Conservation (phyloP, 2,113 vertebrate genomes). For the Microtus ochrogaster region DNA sequence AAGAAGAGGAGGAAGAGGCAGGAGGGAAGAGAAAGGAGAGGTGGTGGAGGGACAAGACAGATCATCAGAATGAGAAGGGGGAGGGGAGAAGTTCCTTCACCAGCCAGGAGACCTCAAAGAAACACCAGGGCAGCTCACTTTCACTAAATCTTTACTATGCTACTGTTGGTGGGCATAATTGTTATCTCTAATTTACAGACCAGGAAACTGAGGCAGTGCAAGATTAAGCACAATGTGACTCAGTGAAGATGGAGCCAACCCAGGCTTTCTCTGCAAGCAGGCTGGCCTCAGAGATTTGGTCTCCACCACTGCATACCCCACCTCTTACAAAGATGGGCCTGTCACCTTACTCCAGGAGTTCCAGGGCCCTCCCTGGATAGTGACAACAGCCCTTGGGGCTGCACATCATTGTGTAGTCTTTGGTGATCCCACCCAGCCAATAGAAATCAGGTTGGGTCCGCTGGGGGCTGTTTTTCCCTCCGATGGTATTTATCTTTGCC, state of each 20-base stretch:
- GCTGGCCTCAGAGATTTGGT: background rate
- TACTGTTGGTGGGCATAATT: background rate
- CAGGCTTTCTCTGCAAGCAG: background rate
- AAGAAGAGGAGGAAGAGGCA: background rate
- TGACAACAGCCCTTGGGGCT: background rate
- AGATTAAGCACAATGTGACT: background rate
- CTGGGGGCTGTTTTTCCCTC: background rate
- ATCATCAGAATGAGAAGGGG: background rate
- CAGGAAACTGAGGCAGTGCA: background rate
- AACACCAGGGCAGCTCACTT: background rate
- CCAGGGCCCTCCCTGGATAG: no score
- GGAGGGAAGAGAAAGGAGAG: background rate
- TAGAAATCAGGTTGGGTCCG: background rate
- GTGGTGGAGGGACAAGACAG: no score
- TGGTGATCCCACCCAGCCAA: background rate
- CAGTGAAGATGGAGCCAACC: background rate
- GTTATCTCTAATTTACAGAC: background rate
- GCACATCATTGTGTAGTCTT: background rate
- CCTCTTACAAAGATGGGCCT: background rate
- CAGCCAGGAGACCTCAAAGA: background rate
- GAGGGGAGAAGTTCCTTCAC: background rate
- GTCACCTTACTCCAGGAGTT: background rate
- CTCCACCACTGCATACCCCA: rapidly evolving
- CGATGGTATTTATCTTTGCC: background rate
- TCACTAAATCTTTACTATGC: background rate